These are phyloP conservation scores for Crotalus viridis DNA, from an alignment of 2,113 vertebrate species.

Conservation along the genomic window DNA sequence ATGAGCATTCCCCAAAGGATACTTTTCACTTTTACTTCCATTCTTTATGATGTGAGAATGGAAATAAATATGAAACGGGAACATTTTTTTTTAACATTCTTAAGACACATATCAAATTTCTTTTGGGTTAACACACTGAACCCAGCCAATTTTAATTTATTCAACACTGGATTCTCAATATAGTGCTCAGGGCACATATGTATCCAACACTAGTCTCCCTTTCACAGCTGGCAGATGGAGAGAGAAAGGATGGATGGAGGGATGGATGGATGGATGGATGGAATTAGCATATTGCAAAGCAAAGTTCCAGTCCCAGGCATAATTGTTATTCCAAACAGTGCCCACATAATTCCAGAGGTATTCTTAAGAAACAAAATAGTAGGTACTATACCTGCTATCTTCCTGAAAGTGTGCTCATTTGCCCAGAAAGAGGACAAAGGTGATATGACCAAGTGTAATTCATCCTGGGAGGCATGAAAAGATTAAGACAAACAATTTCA, in stretches of 20 bases:
- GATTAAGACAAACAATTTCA: not conserved
- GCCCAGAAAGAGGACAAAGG: not conserved
- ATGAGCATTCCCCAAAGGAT: not conserved
- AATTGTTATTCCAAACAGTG: not conserved
- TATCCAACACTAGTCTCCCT: not conserved
- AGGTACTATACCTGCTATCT: not conserved
- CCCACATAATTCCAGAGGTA: not conserved
- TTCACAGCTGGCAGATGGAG: not conserved
- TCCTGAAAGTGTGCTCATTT: not conserved
- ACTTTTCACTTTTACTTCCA: not conserved
- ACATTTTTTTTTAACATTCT: not conserved
- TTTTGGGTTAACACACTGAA: not conserved
- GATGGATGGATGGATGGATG: not conserved
- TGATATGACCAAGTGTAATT: not conserved
- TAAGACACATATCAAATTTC: not conserved
- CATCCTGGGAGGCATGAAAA: not conserved
- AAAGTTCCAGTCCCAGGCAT: not conserved
- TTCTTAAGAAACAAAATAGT: not conserved
- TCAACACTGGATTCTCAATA: not conserved
- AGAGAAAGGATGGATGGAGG: not conserved
- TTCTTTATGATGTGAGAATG: not conserved
- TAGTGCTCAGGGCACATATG: not conserved
- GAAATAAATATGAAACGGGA: not conserved
- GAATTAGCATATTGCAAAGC: not conserved
- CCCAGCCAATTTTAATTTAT: not conserved